Percentiles rank a stretch among this genome's conserved stretches.
Conservation (phyloP, 1,140 invertebrate species). For the Megalonaias nervosa region DNA sequence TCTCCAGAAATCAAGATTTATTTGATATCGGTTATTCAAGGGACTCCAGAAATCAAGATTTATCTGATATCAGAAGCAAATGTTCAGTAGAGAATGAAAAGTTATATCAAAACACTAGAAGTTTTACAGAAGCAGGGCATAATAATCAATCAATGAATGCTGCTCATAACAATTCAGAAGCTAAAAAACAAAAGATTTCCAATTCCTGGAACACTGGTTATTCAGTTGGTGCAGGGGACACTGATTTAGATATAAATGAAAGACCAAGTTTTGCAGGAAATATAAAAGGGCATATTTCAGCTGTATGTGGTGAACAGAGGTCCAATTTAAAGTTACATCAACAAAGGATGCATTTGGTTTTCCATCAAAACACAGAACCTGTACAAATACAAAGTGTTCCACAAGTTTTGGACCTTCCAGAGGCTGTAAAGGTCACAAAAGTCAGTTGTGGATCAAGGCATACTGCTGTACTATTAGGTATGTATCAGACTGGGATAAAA, state of each 20-base stretch:
- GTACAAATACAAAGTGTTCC: conserved; percentile 48
- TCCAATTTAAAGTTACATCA: neutral
- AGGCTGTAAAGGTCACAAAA: conserved; percentile 34
- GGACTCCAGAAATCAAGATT: too few species aligned
- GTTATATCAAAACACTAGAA: too few species aligned
- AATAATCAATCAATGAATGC: too few species aligned
- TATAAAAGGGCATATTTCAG: neutral
- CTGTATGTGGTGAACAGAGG: neutral
- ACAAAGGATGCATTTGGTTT: neutral
- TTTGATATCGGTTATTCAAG: too few species aligned
- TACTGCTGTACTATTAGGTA: conserved; percentile 57
- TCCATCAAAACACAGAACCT: conserved; percentile 35
- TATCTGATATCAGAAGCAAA: too few species aligned
- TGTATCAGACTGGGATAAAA: neutral
- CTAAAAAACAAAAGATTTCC: too few species aligned
- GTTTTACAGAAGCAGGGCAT: too few species aligned
- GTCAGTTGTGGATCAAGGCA: conserved; percentile 66
- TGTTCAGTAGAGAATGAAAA: too few species aligned
- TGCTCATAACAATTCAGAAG: too few species aligned
- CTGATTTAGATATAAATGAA: neutral
- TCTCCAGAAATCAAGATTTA: too few species aligned
- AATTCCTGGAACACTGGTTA: too few species aligned
- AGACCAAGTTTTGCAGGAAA: neutral
- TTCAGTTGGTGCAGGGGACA: neutral
- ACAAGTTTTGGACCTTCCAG: conserved; percentile 40